phyloP scores from a whole-genome alignment of 2,797 vertebrate species.

The Megaceryle alcyon region DNA sequence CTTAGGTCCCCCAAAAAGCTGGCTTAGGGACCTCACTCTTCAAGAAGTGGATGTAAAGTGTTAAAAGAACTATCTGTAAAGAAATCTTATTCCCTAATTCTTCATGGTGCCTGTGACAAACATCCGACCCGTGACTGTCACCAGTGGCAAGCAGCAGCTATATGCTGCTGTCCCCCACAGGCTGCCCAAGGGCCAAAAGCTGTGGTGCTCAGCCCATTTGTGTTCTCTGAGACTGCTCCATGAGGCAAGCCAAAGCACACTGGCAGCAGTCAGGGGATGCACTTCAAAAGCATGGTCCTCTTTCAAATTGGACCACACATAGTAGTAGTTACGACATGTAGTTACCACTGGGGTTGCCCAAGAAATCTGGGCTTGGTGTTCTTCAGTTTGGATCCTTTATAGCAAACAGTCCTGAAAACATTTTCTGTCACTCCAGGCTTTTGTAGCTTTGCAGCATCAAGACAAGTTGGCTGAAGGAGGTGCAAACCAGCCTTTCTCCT shows the following conservation, averaged over 20 bases:
- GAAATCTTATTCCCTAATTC: neutral
- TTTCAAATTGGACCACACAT: neutral
- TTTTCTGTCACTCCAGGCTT: neutral
- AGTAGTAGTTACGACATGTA: too few species aligned
- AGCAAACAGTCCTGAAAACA: neutral
- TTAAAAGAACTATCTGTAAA: neutral
- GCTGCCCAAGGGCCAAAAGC: neutral
- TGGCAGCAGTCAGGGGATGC: neutral
- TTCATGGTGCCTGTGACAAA: neutral
- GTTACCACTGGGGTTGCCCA: neutral
- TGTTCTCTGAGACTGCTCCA: too few species aligned
- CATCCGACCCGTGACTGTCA: neutral
- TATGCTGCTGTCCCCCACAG: neutral
- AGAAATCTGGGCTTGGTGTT: neutral
- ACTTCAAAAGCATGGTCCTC: neutral
- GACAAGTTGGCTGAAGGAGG: neutral
- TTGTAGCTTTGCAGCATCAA: neutral
- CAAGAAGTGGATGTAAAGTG: neutral
- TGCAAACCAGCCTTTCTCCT: neutral
- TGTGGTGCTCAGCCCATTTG: fast-evolving
- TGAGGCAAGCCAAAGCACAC: neutral
- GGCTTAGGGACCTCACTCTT: neutral
- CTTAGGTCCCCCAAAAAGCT: neutral
- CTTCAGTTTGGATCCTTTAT: neutral
- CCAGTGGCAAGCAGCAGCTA: neutral